Evolutionary conservation across 2,113 vertebrate genomes (phyloP).

Genomic region (Thunnus thynnus): DNA sequence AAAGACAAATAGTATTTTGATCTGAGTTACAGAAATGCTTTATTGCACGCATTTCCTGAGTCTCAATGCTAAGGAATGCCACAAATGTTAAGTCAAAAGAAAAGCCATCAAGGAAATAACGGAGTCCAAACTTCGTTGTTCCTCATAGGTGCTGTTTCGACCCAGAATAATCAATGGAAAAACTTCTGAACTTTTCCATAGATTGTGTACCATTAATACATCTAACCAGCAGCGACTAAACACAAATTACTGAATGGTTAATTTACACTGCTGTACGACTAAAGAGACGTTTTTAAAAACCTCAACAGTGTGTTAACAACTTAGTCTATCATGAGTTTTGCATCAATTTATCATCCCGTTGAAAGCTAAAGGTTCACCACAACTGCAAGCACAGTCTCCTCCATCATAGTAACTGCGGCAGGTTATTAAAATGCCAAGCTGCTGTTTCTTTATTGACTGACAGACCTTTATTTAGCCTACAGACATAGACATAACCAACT

Average conservation of each 20-base stretch:
- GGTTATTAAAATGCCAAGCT: constrained; percentile 35
- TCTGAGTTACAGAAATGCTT: constrained; percentile 35
- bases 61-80: constrained; percentile 11
- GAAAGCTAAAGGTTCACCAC: constrained; percentile 4
- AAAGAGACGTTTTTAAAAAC: background rate
- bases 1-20: constrained; percentile 32
- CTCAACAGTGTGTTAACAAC: background rate
- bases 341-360: background rate
- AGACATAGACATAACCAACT: constrained; percentile 18
- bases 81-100: background rate
- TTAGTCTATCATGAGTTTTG: background rate
- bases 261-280: background rate
- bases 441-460: constrained; percentile 40
- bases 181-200: background rate
- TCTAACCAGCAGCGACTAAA: background rate
- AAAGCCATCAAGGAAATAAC: background rate
- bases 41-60: constrained; percentile 30
- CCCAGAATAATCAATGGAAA: background rate
- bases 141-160: constrained; percentile 18
- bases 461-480: constrained; percentile 21
- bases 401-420: background rate
- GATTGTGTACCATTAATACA: background rate
- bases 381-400: background rate
- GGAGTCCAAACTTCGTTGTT: background rate
- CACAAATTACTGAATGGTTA: background rate